Percentiles rank a stretch among this genome's conserved stretches.
phyloP scores from a whole-genome alignment of 2,888 invertebrate species.

The Pterobdella sp. region DNA sequence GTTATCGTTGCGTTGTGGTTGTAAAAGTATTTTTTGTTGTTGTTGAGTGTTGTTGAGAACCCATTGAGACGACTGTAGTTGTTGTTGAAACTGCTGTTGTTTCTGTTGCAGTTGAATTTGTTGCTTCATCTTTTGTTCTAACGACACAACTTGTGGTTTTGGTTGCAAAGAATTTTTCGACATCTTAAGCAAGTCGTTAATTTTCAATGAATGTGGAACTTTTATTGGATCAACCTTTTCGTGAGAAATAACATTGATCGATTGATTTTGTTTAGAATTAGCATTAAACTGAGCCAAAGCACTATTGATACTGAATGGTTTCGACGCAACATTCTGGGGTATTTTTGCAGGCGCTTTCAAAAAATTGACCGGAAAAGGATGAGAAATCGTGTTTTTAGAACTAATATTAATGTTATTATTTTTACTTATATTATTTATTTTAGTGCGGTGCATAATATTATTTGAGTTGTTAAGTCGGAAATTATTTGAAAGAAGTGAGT shows the following conservation, averaged over 20 bases:
- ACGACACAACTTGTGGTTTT: neutral
- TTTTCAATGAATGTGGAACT: neutral
- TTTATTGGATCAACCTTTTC: neutral
- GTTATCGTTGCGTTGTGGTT: slow-evolving; percentile 5
- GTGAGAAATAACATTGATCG: neutral
- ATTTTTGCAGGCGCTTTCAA: neutral
- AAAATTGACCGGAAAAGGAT: neutral
- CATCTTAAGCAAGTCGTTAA: neutral
- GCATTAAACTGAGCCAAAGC: neutral
- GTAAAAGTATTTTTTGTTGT: neutral
- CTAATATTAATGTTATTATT: neutral
- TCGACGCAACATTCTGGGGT: neutral
- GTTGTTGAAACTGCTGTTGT: neutral
- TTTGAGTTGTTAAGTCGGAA: neutral
- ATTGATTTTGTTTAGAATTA: neutral
- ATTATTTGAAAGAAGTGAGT: neutral
- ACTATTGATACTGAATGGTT: neutral
- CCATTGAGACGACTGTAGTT: neutral
- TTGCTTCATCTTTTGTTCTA: neutral
- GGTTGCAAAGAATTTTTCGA: neutral
- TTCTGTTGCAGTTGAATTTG: slow-evolving; percentile 2
- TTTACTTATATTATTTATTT: no score
- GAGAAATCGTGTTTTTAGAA: neutral
- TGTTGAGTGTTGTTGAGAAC: neutral
- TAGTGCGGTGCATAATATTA: neutral